These are phyloP conservation scores for Masticophis lateralis DNA, from an alignment of 2,797 vertebrate genomes.

Conservation along the genomic window DNA sequence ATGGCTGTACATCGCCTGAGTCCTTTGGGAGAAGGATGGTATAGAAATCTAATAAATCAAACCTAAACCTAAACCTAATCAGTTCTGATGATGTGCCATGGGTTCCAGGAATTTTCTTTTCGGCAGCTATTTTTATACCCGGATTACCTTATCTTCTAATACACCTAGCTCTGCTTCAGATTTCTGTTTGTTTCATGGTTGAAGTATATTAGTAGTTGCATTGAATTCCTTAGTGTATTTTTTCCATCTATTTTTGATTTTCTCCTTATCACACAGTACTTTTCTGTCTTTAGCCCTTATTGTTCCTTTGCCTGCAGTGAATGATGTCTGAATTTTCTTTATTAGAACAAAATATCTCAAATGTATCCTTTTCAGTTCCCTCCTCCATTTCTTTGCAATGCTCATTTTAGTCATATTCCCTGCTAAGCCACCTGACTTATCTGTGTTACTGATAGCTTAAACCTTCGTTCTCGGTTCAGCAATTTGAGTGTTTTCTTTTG, in stretches of 20 bases:
- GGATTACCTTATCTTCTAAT: neutral
- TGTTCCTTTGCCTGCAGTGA: neutral
- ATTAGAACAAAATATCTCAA: neutral
- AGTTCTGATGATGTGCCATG: neutral
- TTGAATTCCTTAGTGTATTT: neutral
- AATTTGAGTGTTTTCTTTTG: neutral
- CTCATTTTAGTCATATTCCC: neutral
- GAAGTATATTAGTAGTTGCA: neutral
- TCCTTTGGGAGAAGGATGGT: no score
- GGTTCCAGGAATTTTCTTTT: neutral
- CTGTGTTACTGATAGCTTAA: neutral
- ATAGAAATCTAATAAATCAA: no score
- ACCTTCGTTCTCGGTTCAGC: neutral
- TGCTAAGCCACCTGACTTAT: neutral
- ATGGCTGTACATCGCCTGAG: no score
- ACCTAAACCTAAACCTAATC: no score
- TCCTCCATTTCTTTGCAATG: neutral
- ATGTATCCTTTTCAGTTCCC: neutral
- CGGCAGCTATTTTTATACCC: neutral
- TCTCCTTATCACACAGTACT: neutral
- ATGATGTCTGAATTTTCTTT: neutral
- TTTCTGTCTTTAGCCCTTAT: neutral
- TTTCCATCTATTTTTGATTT: neutral
- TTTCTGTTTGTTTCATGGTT: neutral
- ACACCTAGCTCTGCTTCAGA: neutral